Base-by-base conservation (phyloP, 2,888 invertebrate species). In the Polyploca ridens region DNA sequence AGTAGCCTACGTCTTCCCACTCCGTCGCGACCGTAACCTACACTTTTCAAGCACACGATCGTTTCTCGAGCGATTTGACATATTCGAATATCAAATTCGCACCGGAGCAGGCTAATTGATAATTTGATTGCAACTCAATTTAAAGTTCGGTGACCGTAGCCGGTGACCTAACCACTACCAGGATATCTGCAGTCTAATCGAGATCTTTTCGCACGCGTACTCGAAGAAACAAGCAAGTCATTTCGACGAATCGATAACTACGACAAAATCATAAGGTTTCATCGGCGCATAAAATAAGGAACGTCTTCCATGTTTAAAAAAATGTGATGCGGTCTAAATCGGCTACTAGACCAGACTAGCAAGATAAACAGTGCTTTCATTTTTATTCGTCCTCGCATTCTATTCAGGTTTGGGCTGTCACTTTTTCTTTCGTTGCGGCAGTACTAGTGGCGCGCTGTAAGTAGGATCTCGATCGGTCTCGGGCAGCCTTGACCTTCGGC, bases 371-470 rank as follows among this genome's bases (percentile, higher is more conserved):
- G 72, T 86, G 92, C 93, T 94, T 93, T 94, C 94, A 90, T 92
- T 94, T 94, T 93, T 93, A 91, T 90, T 85, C 90, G 93, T 91
- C 92, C 93, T 90, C 88, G 88, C 85, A 87, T 88, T 90, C 90
- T 91, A 90, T 91, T 92, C 91, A 89, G 90, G 92, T 92, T 93
- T 89, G 88, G 91, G 86, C 87, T 87, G 91, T 92, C 93, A 94
- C 94, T 94, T 94, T 94, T 94, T 93, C 88, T 93, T 93, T 94
- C 93, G 88, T 90, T 90, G 83, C 81, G 78, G 78, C 78, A 76
- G 81, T 78, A 76, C 78, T 74, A 75, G 74, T 71, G 77, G 71
- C 70, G 73, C 75, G 71, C 67, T 74, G 77, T 77, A 78, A 75
- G 83, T 83, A 83, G 86, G 86, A 87, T 87, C 85, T 82, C 87